phyloP scores from a whole-genome alignment of 30 jellyfish, hydroid and myxozoan genomes.

The Hydractinia symbiolongicarpus region DNA sequence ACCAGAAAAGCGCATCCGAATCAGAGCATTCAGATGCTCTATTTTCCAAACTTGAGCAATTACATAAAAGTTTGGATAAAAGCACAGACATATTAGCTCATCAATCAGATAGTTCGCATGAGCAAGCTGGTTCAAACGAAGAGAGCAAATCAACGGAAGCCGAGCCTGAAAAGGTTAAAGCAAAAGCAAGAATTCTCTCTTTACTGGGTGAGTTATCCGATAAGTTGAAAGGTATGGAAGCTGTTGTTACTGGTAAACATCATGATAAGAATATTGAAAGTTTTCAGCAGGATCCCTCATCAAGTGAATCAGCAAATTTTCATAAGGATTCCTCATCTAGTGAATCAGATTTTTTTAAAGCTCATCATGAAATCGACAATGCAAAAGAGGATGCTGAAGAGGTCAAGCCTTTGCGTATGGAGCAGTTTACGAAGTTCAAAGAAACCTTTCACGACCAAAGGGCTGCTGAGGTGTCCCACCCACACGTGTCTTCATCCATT shows the following conservation, averaged over 20 bases:
- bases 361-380: no score
- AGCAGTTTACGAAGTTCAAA: no score
- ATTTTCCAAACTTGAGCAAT: constrained; percentile 59
- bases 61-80: constrained; percentile 48
- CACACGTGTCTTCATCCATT: no score
- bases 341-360: no score
- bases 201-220: constrained; percentile 76
- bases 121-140: constrained; percentile 17
- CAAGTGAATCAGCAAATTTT: no score
- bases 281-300: no score
- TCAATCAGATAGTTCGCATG: constrained; percentile 20
- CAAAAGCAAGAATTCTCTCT: constrained; percentile 68
- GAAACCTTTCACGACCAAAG: no score
- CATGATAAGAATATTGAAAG: not conserved
- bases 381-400: no score
- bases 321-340: no score
- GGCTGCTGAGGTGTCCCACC: no score
- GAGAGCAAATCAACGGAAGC: not conserved
- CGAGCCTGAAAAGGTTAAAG: constrained; percentile 57
- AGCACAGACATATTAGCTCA: constrained; percentile 30
- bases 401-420: no score
- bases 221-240: constrained; percentile 90
- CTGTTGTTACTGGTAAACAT: constrained; percentile 49
- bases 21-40: constrained; percentile 39
- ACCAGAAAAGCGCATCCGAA: not conserved